Conservation (phyloP, 2,888 invertebrate species). For the Peribatodes rhomboidaria region DNA sequence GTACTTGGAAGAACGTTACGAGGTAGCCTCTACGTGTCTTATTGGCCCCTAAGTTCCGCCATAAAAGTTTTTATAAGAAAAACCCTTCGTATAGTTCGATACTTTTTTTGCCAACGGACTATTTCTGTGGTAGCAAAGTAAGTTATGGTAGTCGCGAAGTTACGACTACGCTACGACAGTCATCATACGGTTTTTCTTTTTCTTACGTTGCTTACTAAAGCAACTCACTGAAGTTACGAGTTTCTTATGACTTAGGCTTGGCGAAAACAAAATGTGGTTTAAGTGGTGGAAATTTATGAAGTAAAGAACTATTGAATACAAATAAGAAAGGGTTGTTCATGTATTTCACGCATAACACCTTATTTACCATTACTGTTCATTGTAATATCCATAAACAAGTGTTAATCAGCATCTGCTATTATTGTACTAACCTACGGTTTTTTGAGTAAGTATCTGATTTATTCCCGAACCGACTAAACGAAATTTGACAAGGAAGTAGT, state of each 20-base stretch:
- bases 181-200: constrained; percentile 24
- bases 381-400: too few relatives aligned
- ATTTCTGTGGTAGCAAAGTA: constrained; percentile 25
- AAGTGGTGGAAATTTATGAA: too few relatives aligned
- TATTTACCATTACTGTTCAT: too few relatives aligned
- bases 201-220: constrained; percentile 2
- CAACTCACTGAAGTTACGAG: neutral
- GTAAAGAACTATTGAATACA: neutral
- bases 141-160: constrained; percentile 29
- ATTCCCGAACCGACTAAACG: too few relatives aligned
- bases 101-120: constrained; percentile 25
- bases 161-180: constrained; percentile 21
- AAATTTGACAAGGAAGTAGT: neutral
- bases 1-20: constrained; percentile 35
- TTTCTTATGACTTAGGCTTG: neutral
- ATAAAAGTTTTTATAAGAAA: constrained; percentile 38
- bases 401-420: too few relatives aligned
- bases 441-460: too few relatives aligned
- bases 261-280: neutral
- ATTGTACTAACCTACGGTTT: too few relatives aligned
- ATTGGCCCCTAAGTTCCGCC: constrained; percentile 30
- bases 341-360: neutral
- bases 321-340: neutral
- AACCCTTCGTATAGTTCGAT: constrained; percentile 25
- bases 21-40: constrained; percentile 34